These are phyloP conservation scores for Saccopteryx bilineata DNA, from an alignment of 2,113 vertebrate species.

Conservation along the genomic window DNA sequence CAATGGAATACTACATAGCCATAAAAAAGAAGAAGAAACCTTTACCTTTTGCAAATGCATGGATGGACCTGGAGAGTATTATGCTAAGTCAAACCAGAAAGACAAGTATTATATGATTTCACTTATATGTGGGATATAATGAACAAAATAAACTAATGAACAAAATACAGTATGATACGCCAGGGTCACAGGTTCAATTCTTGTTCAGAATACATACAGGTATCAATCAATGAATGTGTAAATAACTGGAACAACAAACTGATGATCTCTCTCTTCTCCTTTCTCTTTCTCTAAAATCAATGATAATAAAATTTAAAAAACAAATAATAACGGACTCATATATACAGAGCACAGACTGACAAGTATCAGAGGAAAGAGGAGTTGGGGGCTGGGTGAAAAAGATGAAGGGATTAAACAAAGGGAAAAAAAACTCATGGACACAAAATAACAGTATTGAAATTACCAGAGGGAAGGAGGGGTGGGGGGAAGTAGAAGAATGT, in stretches of 20 bases:
- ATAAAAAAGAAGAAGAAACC: background rate
- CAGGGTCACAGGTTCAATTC: too few relatives aligned
- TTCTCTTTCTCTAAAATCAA: too few relatives aligned
- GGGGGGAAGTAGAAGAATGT: background rate
- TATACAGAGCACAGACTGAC: background rate
- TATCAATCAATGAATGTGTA: too few relatives aligned
- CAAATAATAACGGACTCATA: background rate
- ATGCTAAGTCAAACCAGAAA: background rate
- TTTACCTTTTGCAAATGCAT: background rate
- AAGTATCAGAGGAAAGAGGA: background rate
- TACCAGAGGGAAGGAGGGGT: background rate
- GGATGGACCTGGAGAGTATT: background rate
- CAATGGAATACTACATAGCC: background rate
- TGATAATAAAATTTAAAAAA: too few relatives aligned
- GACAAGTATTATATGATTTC: background rate
- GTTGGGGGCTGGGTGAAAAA: background rate
- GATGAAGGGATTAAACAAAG: background rate
- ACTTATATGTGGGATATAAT: background rate
- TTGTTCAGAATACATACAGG: too few relatives aligned
- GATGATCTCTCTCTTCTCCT: too few relatives aligned
- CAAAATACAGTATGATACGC: background rate
- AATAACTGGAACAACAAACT: too few relatives aligned
- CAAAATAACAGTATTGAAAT: background rate
- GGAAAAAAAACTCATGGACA: background rate
- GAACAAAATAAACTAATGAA: background rate